phyloP scores from a whole-genome alignment of 2,797 vertebrate species.

The Mormyrus hasselquistii region DNA sequence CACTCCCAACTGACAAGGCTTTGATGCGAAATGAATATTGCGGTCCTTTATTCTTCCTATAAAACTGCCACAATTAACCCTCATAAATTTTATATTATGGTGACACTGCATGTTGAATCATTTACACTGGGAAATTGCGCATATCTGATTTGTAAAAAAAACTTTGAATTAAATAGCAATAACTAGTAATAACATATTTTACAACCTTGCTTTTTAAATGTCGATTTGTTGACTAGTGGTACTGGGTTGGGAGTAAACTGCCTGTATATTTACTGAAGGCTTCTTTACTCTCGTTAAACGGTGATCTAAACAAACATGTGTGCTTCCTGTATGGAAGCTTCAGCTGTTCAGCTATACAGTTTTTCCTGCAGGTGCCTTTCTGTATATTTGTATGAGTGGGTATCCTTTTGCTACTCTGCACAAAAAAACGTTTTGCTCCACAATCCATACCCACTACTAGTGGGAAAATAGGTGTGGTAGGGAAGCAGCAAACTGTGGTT shows the following conservation, averaged over 20 bases:
- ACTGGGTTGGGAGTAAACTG: not conserved
- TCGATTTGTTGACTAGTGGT: not conserved
- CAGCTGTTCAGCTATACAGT: not conserved
- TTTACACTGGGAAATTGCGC: slow-evolving; percentile 42
- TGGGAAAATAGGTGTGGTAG: not conserved
- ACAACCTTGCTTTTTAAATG: not conserved
- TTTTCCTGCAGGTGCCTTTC: not conserved
- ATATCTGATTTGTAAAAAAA: slow-evolving; percentile 30
- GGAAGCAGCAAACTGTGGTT: not conserved
- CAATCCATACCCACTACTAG: not conserved
- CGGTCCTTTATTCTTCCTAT: slow-evolving; percentile 26
- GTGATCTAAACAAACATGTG: not conserved
- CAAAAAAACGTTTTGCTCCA: not conserved
- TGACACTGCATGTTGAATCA: slow-evolving; percentile 6
- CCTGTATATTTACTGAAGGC: not conserved
- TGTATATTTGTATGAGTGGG: slow-evolving; percentile 26
- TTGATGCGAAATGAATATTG: slow-evolving; percentile 19
- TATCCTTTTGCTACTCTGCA: not conserved
- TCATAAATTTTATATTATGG: not conserved
- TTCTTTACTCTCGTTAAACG: not conserved
- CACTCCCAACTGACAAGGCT: slow-evolving; percentile 1
- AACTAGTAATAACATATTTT: not conserved
- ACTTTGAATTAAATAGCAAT: not conserved
- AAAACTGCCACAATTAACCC: slow-evolving; percentile 26
- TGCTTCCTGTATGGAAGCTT: not conserved